A percentile compares a stretch with the other conserved stretches of the same genome.
Conservation (phyloP, 37 sponge, comb jelly and placozoan species). For the Beroe forskalii region DNA sequence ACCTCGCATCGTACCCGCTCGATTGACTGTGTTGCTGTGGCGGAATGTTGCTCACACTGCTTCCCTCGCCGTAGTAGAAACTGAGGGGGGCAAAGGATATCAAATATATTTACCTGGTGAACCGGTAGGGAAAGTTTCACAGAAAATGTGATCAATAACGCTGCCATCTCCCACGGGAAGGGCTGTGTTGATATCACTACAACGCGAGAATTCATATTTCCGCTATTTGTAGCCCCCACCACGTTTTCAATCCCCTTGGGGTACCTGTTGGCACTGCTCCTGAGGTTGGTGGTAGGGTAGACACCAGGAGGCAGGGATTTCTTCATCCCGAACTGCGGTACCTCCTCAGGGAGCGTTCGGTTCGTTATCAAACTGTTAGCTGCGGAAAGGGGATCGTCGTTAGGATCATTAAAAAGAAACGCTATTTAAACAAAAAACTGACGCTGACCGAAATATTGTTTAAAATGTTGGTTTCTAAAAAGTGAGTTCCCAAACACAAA, state of each 20-base stretch:
- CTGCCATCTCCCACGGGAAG: no score
- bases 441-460: no score
- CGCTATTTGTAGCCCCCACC: no score
- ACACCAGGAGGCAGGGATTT: slow-evolving; percentile 46
- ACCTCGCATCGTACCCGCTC: slow-evolving; percentile 39
- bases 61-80: not conserved
- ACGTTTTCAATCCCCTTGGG: no score
- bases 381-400: not conserved
- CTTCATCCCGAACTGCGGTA: slow-evolving; percentile 1
- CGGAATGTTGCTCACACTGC: not conserved
- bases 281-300: slow-evolving; percentile 36
- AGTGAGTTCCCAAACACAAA: no score
- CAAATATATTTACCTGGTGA: no score
- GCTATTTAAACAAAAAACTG: not conserved
- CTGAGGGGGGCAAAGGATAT: not conserved
- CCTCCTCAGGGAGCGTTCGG: not conserved
- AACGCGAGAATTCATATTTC: no score
- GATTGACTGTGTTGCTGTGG: not conserved
- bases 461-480: no score
- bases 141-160: no score
- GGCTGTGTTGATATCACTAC: no score
- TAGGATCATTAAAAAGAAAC: not conserved
- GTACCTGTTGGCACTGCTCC: slow-evolving; percentile 13
- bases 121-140: no score
- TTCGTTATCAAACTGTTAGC: slow-evolving; percentile 59